Conservation (phyloP, 2,888 invertebrate species). For the Spialia ferax region DNA sequence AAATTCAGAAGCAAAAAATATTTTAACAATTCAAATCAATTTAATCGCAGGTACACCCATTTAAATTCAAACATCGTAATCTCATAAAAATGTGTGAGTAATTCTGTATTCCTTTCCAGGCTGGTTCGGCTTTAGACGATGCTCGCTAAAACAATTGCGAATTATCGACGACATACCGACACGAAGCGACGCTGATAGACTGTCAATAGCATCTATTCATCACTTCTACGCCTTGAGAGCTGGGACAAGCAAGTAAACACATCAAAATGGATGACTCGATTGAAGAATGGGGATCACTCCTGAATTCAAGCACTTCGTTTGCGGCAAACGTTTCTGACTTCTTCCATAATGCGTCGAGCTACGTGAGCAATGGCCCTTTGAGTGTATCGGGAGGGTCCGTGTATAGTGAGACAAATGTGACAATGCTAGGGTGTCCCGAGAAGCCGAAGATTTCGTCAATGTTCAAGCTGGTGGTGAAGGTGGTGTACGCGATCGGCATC, state of each 20-base stretch:
- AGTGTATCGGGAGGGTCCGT: not conserved
- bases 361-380: not conserved
- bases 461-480: slow-evolving; percentile 72
- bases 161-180: slow-evolving; percentile 33
- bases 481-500: slow-evolving; percentile 89
- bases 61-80: slow-evolving; percentile 25
- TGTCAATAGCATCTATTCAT: slow-evolving; percentile 23
- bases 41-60: slow-evolving; percentile 9
- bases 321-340: not conserved
- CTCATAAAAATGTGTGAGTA: slow-evolving; percentile 25
- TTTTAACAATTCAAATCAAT: slow-evolving; percentile 11
- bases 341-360: not conserved
- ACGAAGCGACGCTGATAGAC: slow-evolving; percentile 24
- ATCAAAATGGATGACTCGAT: slow-evolving; percentile 15
- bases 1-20: slow-evolving; percentile 3
- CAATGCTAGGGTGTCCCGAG: slow-evolving; percentile 17
- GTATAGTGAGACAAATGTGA: slow-evolving; percentile 44
- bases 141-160: slow-evolving; percentile 37
- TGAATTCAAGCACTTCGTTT: not conserved
- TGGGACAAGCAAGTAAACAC: slow-evolving; percentile 22
- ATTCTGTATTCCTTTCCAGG: slow-evolving; percentile 30
- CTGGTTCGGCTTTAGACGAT: slow-evolving; percentile 14
- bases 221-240: slow-evolving; percentile 6
- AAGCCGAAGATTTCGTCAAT: slow-evolving; percentile 38
- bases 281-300: not conserved